Percentiles rank a stretch among this genome's conserved stretches.
phyloP scores from a whole-genome alignment of 2,888 invertebrate genomes.

The Torymus tubicola region DNA sequence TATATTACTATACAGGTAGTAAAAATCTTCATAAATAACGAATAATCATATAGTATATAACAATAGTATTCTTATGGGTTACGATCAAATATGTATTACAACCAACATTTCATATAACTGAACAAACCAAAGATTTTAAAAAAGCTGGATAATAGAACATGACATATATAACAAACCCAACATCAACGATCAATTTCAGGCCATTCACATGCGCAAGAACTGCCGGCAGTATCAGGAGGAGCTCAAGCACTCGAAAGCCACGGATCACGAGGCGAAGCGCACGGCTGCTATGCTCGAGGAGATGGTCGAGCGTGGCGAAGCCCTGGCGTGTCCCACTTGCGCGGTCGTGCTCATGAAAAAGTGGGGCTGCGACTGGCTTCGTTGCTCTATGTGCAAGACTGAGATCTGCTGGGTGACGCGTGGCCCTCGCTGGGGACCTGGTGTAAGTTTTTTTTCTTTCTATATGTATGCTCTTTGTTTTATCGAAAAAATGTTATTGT shows the following conservation, averaged over 20 bases:
- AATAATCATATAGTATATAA: conserved; percentile 65
- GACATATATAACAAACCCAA: too few relatives aligned
- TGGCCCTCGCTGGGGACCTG: conserved; percentile 82
- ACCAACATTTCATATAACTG: not conserved
- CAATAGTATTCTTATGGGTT: conserved; percentile 74
- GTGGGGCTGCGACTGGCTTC: conserved; percentile 96
- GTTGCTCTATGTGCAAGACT: conserved; percentile 93
- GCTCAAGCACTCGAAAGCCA: conserved; percentile 80
- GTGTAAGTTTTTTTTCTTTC: conserved; percentile 73
- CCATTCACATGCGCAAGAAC: conserved; percentile 86
- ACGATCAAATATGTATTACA: too few relatives aligned
- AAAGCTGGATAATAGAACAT: too few relatives aligned
- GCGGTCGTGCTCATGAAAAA: conserved; percentile 92
- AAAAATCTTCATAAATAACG: not conserved
- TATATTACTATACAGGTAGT: too few relatives aligned
- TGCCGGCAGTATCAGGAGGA: conserved; percentile 89
- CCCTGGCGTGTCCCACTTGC: conserved; percentile 92
- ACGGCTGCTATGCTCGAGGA: conserved; percentile 89
- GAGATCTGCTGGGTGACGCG: conserved; percentile 97
- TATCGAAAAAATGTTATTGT: not conserved
- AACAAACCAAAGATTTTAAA: not conserved
- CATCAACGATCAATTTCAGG: conserved; percentile 76
- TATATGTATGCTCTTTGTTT: not conserved
- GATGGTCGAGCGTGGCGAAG: conserved; percentile 90
- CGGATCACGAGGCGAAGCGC: conserved; percentile 83